Evolutionary conservation across 2,888 invertebrate species (phyloP).

Genomic region (Cryptocephalus moraei): DNA sequence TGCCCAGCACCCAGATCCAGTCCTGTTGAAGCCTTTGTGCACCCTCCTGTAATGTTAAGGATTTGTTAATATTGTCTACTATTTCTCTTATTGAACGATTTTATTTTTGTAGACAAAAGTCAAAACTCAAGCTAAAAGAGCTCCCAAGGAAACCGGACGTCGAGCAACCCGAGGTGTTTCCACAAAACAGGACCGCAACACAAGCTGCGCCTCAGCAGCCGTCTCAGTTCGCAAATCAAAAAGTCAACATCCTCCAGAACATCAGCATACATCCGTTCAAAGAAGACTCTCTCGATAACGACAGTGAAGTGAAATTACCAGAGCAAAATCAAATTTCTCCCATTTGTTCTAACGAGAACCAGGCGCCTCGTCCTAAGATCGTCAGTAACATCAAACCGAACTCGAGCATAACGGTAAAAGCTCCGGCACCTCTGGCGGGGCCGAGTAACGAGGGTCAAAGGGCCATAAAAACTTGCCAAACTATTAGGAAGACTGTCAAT

Average conservation of each 20-base stretch:
- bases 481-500: slow-evolving; percentile 20
- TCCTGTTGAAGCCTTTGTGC: no score
- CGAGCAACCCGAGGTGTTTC: slow-evolving; percentile 11
- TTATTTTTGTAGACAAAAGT: slow-evolving; percentile 14
- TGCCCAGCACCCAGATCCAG: no score
- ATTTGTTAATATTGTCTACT: no score
- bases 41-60: no score
- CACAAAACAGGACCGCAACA: slow-evolving; percentile 15
- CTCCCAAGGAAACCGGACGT: slow-evolving; percentile 24
- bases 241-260: slow-evolving; percentile 34
- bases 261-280: slow-evolving; percentile 23
- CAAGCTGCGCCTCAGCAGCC: slow-evolving; percentile 9
- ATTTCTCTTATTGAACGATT: not conserved
- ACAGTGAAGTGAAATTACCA: slow-evolving; percentile 1
- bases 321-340: slow-evolving; percentile 5
- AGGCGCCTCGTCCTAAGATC: slow-evolving; percentile 23
- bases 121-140: slow-evolving; percentile 18
- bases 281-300: slow-evolving; percentile 9
- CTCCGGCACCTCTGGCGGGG: slow-evolving; percentile 13
- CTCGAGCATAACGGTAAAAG: slow-evolving; percentile 23
- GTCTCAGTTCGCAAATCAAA: slow-evolving; percentile 17
- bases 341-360: slow-evolving; percentile 27
- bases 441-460: slow-evolving; percentile 22
- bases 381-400: slow-evolving; percentile 20
- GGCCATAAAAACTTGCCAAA: not conserved